Evolutionary conservation across 1,140 invertebrate genomes (phyloP), one percentile per base, ranked within the genome.

Genomic region (Lepidurus couesii): DNA sequence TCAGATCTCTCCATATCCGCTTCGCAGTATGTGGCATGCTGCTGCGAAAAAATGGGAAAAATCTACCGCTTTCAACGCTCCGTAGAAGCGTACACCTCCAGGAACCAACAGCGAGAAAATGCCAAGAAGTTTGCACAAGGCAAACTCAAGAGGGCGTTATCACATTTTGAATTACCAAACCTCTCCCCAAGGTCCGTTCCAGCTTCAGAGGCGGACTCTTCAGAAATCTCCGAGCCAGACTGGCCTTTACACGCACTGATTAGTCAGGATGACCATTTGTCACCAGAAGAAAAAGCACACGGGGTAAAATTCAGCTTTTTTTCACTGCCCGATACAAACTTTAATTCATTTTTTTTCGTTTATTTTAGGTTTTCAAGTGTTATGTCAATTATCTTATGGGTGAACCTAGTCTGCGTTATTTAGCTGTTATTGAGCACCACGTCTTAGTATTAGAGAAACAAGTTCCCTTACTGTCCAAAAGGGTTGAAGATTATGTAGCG

Each of bases 381-480:
- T 65, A 65, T 21, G 53, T 65, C 53, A 65, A 65, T 65, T 65
- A 65, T 16, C 13, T 65, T 65, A 65, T 7, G 53, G 53, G 53
- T 65, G 53, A 65, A 65, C 8, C 53, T 65, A 65, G 53, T 65
- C 53, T 65, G 53, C 53, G 53, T 65, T 65, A 65, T 65, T 65
- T 65, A 65, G 53, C 53, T 16, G 21, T 65, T 7, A 65, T 65
- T 16, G 53, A 65, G 7, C 53, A 65, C 53, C 53, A 65, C 53
- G 53, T 65, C 16, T 7, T 65, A 65, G 53, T 65, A 65, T 65
- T 65, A 65, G 53, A 65, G n/a, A 65, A 65, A 21, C 53, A 65
- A 65, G 53, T 65, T n/a, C 53, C 53, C 21, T 1, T 65, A 21
- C 53, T 65, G n/a, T 65, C 53, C 13, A 65, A 65, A 65, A 1